phyloP scores from a whole-genome alignment of 30 jellyfish, hydroid and myxozoan genomes.

The Pseudorhiza aurosa region DNA sequence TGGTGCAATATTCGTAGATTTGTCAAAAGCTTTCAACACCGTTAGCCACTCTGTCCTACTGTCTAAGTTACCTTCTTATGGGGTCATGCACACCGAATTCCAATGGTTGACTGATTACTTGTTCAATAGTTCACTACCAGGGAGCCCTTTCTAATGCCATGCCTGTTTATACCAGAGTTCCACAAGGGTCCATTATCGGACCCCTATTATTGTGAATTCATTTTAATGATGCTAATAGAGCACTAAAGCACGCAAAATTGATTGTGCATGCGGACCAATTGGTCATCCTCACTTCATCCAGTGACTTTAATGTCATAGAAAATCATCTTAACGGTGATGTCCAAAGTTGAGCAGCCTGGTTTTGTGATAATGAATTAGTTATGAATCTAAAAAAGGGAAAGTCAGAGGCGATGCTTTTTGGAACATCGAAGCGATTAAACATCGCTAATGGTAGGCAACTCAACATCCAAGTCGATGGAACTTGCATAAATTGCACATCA shows the following conservation, averaged over 20 bases:
- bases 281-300: conserved; percentile 25
- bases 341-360: conserved; percentile 12
- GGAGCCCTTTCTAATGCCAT: conserved; percentile 50
- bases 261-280: conserved; percentile 10
- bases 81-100: conserved; percentile 44
- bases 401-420: conserved; percentile 44
- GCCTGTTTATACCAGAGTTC: conserved; percentile 4
- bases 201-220: conserved; percentile 7
- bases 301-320: conserved; percentile 13
- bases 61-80: conserved; percentile 67
- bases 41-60: conserved; percentile 51
- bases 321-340: conserved; percentile 16
- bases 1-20: conserved; percentile 68
- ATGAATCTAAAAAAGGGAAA: conserved; percentile 40
- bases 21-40: conserved; percentile 62
- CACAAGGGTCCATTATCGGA: conserved; percentile 3
- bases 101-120: conserved; percentile 62
- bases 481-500: conserved; percentile 19
- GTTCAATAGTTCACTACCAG: conserved; percentile 49
- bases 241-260: conserved; percentile 22
- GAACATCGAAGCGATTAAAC: background rate
- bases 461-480: conserved; percentile 39
- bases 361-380: conserved; percentile 24
- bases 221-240: conserved; percentile 22
- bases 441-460: conserved; percentile 23